Evolutionary conservation across 2,888 invertebrate genomes (phyloP).

Genomic region (Dorcus parallelipipedus): DNA sequence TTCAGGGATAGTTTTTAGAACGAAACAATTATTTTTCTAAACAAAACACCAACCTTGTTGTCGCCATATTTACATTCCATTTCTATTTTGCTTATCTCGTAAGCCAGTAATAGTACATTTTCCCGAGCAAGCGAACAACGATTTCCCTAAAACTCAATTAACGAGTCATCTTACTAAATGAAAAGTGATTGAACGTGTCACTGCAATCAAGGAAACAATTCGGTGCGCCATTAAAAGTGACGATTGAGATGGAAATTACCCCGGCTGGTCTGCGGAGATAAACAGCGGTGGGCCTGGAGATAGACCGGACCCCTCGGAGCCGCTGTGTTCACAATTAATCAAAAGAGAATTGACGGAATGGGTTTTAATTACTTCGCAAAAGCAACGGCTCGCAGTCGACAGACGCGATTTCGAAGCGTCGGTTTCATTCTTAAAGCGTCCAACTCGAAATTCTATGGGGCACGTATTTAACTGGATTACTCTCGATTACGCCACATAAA

Average conservation of each 20-base stretch:
- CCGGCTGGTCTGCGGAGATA: conserved; percentile 49
- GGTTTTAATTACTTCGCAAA: conserved; percentile 47
- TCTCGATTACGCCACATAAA: no score
- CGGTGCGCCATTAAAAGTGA: conserved; percentile 50
- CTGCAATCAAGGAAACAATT: conserved; percentile 51
- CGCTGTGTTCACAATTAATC: conserved; percentile 48
- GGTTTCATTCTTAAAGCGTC: conserved; percentile 5
- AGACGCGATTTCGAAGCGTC: conserved; percentile 16
- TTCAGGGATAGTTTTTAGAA: no score
- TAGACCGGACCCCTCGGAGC: conserved; percentile 24
- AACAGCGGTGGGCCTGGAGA: conserved; percentile 41
- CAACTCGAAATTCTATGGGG: background rate
- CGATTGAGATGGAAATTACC: conserved; percentile 53
- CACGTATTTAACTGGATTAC: no score
- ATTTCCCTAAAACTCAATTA: conserved; percentile 50
- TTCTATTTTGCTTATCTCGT: conserved; percentile 3
- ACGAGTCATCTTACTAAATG: conserved; percentile 51
- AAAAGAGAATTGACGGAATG: conserved; percentile 50
- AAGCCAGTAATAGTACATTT: conserved; percentile 2
- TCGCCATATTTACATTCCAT: background rate
- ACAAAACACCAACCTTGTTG: no score
- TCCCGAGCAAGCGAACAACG: conserved; percentile 13
- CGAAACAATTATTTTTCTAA: no score
- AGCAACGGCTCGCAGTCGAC: conserved; percentile 26
- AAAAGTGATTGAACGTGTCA: conserved; percentile 52